phyloP scores from a whole-genome alignment of 2,113 vertebrate species.

The Tympanuchus pallidicinctus region DNA sequence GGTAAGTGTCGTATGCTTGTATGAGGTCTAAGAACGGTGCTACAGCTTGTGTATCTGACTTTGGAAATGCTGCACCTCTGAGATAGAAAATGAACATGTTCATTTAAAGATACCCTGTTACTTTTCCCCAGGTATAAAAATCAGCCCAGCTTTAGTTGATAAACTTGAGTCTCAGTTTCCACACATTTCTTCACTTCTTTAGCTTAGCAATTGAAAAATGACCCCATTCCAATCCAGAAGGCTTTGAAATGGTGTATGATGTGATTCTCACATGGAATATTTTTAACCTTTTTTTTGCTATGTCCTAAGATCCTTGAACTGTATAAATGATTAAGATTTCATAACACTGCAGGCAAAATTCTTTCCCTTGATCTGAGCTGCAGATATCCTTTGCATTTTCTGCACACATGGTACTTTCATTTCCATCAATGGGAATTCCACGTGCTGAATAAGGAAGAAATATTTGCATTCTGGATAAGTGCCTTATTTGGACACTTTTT shows the following conservation, averaged over 20 bases:
- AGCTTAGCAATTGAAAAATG: not conserved
- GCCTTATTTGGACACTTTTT: conserved; percentile 30
- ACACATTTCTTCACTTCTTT: not conserved
- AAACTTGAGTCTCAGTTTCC: not conserved
- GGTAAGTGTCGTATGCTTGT: not conserved
- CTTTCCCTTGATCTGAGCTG: conserved; percentile 36
- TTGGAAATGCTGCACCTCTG: not conserved
- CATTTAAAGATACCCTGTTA: not conserved
- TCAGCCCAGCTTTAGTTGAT: not conserved
- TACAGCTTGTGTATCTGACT: not conserved
- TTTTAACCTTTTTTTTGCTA: fast-evolving
- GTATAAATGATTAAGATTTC: conserved; percentile 10
- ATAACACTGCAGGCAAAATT: conserved; percentile 42
- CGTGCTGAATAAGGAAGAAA: conserved; percentile 46
- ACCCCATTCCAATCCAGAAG: not conserved
- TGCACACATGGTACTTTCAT: conserved; percentile 37
- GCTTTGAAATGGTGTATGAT: conserved; percentile 16
- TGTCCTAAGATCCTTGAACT: not conserved
- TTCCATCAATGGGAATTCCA: conserved; percentile 66
- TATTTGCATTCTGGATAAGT: conserved; percentile 61
- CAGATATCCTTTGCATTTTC: conserved; percentile 37
- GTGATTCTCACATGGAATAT: not conserved
- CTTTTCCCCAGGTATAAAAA: not conserved
- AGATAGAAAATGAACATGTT: not conserved
- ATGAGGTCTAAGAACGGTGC: not conserved